These are phyloP conservation scores for Baronia brevicornis DNA, from an alignment of 2,888 invertebrate genomes.

Conservation along the genomic window DNA sequence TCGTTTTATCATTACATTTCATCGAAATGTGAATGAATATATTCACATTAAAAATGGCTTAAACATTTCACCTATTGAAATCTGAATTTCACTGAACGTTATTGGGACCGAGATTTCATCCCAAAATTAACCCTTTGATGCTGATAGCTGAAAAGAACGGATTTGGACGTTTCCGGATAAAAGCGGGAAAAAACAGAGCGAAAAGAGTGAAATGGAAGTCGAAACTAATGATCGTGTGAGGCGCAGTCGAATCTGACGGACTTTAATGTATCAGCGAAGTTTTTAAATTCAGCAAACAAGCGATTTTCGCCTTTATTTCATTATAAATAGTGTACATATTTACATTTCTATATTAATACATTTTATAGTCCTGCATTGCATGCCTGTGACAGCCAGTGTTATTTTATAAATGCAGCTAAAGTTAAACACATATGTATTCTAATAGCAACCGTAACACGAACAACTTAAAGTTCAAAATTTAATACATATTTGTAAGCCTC, in stretches of 20 bases:
- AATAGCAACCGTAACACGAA: constrained; percentile 17
- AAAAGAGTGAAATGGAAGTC: constrained; percentile 35
- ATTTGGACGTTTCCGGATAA: constrained; percentile 40
- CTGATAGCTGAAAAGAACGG: constrained; percentile 18
- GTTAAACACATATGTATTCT: constrained; percentile 19
- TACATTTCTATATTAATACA: constrained; percentile 7
- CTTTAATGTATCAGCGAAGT: constrained; percentile 16
- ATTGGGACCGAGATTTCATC: too few species aligned
- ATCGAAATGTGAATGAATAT: too few species aligned
- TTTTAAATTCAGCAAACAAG: constrained; percentile 16
- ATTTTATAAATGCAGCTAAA: constrained; percentile 27
- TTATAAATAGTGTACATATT: constrained; percentile 15
- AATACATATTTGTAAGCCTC: constrained; percentile 13
- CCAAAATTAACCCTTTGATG: constrained; percentile 8
- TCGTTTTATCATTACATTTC: constrained; percentile 10
- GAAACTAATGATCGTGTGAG: constrained; percentile 44
- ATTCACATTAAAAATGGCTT: too few species aligned
- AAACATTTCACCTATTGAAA: too few species aligned
- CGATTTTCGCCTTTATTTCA: constrained; percentile 17
- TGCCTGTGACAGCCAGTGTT: constrained; percentile 43
- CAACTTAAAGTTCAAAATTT: constrained; percentile 17
- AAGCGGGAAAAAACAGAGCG: constrained; percentile 37
- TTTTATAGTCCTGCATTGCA: constrained; percentile 25
- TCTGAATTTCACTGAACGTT: too few species aligned
- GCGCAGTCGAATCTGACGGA: constrained; percentile 17